Percentiles rank a stretch among this genome's conserved stretches.
Evolutionary conservation across 2,888 invertebrate genomes (phyloP).

Genomic region (Kuschelorhynchus macadamiae): DNA sequence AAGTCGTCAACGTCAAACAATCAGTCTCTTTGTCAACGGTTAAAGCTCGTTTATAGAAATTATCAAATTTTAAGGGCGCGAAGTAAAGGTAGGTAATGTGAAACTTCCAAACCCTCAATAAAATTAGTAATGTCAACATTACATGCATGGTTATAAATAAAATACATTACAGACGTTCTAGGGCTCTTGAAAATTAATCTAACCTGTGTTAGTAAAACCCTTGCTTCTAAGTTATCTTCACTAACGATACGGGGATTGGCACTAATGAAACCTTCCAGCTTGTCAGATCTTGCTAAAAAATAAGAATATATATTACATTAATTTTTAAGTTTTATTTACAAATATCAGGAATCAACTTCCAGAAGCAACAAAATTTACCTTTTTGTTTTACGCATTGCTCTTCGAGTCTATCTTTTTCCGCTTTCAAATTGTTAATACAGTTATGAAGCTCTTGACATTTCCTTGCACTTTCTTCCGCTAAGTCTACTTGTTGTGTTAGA

Average conservation of each 20-base stretch:
- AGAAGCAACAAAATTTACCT: too few relatives aligned
- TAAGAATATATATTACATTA: too few relatives aligned
- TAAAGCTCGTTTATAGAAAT: too few relatives aligned
- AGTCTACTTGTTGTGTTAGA: conserved; percentile 49
- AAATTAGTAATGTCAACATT: too few relatives aligned
- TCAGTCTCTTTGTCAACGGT: too few relatives aligned
- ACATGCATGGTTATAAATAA: too few relatives aligned
- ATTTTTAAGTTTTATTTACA: conserved; percentile 1
- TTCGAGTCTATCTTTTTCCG: conserved; percentile 53
- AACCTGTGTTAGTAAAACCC: conserved; percentile 49
- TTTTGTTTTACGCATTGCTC: conserved; percentile 53
- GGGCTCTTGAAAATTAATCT: conserved; percentile 24
- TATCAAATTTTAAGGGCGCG: too few relatives aligned
- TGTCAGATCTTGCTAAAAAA: conserved; percentile 53
- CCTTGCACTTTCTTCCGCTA: conserved; percentile 48
- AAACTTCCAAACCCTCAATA: too few relatives aligned
- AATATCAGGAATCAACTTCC: neutral
- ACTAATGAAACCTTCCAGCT: conserved; percentile 45
- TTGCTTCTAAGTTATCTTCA: conserved; percentile 46
- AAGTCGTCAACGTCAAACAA: too few relatives aligned
- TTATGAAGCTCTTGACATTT: conserved; percentile 49
- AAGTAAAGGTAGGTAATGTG: too few relatives aligned
- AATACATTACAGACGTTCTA: too few relatives aligned
- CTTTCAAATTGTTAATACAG: conserved; percentile 49
- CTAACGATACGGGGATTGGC: conserved; percentile 21